These are phyloP conservation scores for Parnassius mnemosyne DNA, from an alignment of 2,888 invertebrate genomes.

Conservation along the genomic window DNA sequence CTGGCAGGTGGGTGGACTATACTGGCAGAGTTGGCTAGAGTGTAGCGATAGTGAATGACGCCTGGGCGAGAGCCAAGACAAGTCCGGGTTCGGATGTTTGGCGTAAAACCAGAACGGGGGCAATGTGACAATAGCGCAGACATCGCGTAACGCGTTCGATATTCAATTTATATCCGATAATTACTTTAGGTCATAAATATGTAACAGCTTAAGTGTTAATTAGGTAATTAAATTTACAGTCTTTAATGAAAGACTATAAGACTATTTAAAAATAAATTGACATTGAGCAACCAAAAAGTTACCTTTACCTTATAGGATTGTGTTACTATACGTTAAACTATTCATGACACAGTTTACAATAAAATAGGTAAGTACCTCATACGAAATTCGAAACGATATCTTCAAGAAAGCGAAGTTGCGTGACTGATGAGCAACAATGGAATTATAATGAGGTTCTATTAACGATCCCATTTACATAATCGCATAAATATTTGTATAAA, in stretches of 20 bases:
- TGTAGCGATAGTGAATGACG: conserved; percentile 48
- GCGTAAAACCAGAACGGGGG: conserved; percentile 53
- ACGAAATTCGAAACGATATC: conserved; percentile 53
- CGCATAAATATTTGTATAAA: conserved; percentile 70
- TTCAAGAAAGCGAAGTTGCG: conserved; percentile 50
- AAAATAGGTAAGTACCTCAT: conserved; percentile 38
- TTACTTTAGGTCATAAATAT: too few species aligned
- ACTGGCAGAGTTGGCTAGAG: conserved; percentile 40
- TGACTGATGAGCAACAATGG: conserved; percentile 62
- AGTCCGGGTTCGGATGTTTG: conserved; percentile 46
- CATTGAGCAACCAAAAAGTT: too few species aligned
- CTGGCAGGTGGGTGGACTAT: conserved; percentile 46
- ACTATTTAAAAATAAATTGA: too few species aligned
- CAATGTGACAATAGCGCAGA: conserved; percentile 51
- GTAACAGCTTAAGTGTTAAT: too few species aligned
- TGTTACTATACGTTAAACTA: conserved; percentile 26
- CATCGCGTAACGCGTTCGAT: conserved; percentile 27
- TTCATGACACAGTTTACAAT: conserved; percentile 26
- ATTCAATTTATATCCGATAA: too few species aligned
- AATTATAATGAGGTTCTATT: conserved; percentile 72
- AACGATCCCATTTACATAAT: conserved; percentile 72
- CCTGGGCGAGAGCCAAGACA: conserved; percentile 45
- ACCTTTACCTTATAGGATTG: conserved; percentile 9
- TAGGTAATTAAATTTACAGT: too few species aligned
- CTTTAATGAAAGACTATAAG: too few species aligned